These are phyloP conservation scores for Kryptopterus vitreolus DNA, from an alignment of 2,797 vertebrate genomes.

Conservation along the genomic window DNA sequence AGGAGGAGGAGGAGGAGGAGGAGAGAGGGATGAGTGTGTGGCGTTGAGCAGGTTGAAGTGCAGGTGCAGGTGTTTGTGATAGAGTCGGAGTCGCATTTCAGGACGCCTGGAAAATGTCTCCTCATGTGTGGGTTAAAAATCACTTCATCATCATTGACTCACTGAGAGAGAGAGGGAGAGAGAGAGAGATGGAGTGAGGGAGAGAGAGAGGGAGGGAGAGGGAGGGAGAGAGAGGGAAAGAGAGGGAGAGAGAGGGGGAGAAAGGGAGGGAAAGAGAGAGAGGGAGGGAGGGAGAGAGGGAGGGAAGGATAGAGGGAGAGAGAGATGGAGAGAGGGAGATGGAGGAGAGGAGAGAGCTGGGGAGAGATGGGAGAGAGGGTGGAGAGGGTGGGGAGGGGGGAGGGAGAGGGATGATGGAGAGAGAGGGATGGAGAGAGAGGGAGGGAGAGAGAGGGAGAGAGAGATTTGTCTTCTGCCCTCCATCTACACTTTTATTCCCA, in stretches of 20 bases:
- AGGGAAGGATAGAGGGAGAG: background rate
- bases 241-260: background rate
- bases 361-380: background rate
- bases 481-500: background rate
- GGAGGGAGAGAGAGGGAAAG: background rate
- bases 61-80: constrained; percentile 34
- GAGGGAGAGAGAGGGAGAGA: background rate
- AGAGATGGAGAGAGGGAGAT: background rate
- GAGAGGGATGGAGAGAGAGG: background rate
- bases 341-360: background rate
- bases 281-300: background rate
- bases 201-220: background rate
- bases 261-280: background rate
- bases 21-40: constrained; percentile 19
- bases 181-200: background rate
- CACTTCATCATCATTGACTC: constrained; percentile 39
- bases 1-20: background rate
- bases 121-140: constrained; percentile 25
- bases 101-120: constrained; percentile 13
- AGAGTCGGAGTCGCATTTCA: constrained; percentile 7
- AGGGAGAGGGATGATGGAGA: background rate
- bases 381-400: background rate
- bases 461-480: constrained; percentile 16
- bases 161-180: background rate
- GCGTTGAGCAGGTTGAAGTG: constrained; percentile 24